Evolutionary conservation across 2,113 vertebrate genomes (phyloP).

Genomic region (Chloropsis cyanopogon): DNA sequence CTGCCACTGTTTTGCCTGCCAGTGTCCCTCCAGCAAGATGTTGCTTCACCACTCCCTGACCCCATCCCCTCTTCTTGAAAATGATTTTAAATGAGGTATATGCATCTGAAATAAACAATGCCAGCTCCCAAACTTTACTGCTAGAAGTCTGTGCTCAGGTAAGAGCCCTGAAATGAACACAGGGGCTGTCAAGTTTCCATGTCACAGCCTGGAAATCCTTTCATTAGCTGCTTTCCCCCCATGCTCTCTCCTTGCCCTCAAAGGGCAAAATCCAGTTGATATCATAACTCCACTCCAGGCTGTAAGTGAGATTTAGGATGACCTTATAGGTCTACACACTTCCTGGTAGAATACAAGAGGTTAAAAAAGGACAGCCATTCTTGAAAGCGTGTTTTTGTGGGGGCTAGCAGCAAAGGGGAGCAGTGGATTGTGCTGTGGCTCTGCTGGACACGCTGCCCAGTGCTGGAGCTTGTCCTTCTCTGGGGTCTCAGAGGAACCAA

Average conservation of each 20-base stretch:
- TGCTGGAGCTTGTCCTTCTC: background rate
- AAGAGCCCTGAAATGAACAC: background rate
- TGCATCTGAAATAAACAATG: background rate
- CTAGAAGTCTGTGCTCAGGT: background rate
- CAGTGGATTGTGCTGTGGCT: rapidly evolving
- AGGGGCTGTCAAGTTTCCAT: background rate
- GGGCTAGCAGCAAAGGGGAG: background rate
- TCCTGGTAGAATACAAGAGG: background rate
- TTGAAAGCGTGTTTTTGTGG: background rate
- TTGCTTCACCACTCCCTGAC: background rate
- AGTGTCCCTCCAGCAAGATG: background rate
- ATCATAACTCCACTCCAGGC: rapidly evolving
- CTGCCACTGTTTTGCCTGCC: background rate
- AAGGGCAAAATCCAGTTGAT: background rate
- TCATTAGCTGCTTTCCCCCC: background rate
- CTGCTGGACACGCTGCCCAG: rapidly evolving
- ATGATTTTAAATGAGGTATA: background rate
- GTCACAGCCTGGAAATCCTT: background rate
- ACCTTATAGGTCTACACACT: background rate
- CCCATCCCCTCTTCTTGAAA: rapidly evolving
- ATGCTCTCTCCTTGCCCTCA: background rate
- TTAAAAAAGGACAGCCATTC: background rate
- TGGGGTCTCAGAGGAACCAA: background rate
- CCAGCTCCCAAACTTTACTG: background rate
- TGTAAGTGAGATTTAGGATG: background rate